Base-by-base conservation (phyloP, 2,888 invertebrate genomes). In the Caprella mutica region DNA sequence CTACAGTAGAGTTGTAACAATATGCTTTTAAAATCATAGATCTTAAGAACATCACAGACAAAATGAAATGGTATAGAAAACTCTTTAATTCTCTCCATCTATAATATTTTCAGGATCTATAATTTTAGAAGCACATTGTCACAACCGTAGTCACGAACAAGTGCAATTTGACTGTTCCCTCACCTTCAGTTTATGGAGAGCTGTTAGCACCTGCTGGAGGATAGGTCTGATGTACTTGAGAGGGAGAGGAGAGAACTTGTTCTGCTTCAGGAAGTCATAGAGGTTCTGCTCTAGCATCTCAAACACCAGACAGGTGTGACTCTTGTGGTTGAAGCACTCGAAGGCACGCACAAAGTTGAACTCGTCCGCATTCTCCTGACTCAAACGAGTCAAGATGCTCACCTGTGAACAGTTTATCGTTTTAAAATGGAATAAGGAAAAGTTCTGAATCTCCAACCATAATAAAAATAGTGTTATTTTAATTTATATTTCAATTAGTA, bases 241-340 rank as follows among this genome's bases (percentile, higher is more conserved):
- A 56, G 98, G 96, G 71, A 99, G 78, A 66, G 98, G 98, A 72
- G 92, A 92, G 77, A 99, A 99, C 78, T 98, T 98, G 78, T 98
- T 97, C 77, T 96, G 94, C 75, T 99, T 99, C 68, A 99, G 83
- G 76, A 97, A 99, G 79, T 99, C 98, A 76, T 99, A 99, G 67
- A 99, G 80, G 77, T 99, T 99, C 79, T 98, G 98, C 73, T 99
- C 98, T 70, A 99, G 82, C 96, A 99, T 97, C 78, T 99, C 98
- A 75, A 97, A 98, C 72, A 97, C 97, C 76, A 98, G 81, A 76
- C 97, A 98, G 56, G 97, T 98, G 78, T 98, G 97, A 74, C 92
- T 94, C 75, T 96, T 94, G 77, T 98, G 97, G 78, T 94, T 93
- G 78, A 98, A 98, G 78, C 98, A 99, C 76, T 98, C 98, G 77